A percentile compares a stretch with the other conserved stretches of the same genome.
Evolutionary conservation across 2,797 vertebrate species (phyloP).

Genomic region (Meda fulgida): DNA sequence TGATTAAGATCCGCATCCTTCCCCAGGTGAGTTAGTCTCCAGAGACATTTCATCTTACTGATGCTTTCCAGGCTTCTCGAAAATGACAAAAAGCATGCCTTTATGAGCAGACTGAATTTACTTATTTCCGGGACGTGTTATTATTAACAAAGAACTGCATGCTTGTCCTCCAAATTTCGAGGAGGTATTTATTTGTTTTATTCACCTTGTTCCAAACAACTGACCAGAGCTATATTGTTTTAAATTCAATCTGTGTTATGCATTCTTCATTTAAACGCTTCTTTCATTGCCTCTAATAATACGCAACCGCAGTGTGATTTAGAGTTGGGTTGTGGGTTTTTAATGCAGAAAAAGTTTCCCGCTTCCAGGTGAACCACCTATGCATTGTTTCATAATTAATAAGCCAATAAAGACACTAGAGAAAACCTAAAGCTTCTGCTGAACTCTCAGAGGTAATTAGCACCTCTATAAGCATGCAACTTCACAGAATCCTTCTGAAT

Average conservation of each 20-base stretch:
- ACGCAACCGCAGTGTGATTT: conserved; percentile 62
- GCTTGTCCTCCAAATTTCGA: background rate
- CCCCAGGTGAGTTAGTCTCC: conserved; percentile 68
- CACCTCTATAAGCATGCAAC: conserved; percentile 73
- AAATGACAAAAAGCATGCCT: conserved; percentile 46
- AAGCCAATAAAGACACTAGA: conserved; percentile 71
- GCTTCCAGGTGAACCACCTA: conserved; percentile 76
- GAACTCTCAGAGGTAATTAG: conserved; percentile 79
- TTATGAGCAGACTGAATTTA: conserved; percentile 8
- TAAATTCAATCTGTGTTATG: conserved; percentile 29
- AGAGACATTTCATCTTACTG: conserved; percentile 56
- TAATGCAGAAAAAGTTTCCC: conserved; percentile 60
- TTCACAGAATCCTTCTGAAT: conserved; percentile 72
- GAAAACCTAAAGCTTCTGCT: conserved; percentile 67
- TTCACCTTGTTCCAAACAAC: background rate
- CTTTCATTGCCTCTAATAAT: conserved; percentile 54
- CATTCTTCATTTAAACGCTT: conserved; percentile 43
- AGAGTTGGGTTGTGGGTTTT: conserved; percentile 48
- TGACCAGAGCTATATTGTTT: conserved; percentile 16
- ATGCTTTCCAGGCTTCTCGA: conserved; percentile 47
- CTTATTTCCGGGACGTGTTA: conserved; percentile 18
- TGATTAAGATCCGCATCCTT: conserved; percentile 76
- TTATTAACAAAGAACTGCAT: conserved; percentile 4
- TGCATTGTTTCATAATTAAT: conserved; percentile 81
- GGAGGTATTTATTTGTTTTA: background rate